Evolutionary conservation across 2,888 invertebrate genomes (phyloP), one percentile per base, ranked within the genome.

Genomic region (Ditula angustiorana): DNA sequence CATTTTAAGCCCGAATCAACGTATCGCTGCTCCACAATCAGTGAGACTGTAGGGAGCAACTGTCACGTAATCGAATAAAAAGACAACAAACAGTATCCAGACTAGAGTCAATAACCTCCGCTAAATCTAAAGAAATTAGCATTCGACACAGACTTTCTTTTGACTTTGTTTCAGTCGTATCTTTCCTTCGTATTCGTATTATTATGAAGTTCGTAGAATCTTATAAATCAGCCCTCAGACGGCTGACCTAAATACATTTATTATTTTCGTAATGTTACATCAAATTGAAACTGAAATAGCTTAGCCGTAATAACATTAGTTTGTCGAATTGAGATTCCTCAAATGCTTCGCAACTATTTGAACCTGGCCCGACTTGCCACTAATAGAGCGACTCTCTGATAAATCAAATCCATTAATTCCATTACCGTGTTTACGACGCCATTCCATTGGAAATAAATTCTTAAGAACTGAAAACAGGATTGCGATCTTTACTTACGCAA

Each of bases 231-330:
- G 11, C 46, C 23, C 11, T 58, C 44, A 33, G 53, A 53, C 11
- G 24, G 10, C 10, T 56, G 62, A 57, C 56, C 56, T 49, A 19
- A 52, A 56, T 26, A 50, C 37, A 35, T 16, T 19, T 41, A 41
- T 41, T 49, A 56, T 56, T 47, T 37, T 49, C 8, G 49, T 21
- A 24, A 41, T 37, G 4, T 28, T 28, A n/a, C 30, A 41, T 56
- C 16, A 19, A 16, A 49, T 49, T n/a, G 21, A 37, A 37, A 50
- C 50, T 33, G 21, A 21, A 52, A 52, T 52, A 52, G 21, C 52
- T 8, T 10, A n/a, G 10, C 11, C 46, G 41, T 3, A 41, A 41
- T 16, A 19, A 35, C n/a, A 35, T 35, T 13, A 35, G n/a, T 35
- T 35, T 5, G 13, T 5, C 13, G 1, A 13, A 13, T 35, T 28